phyloP scores from a whole-genome alignment of 2,113 vertebrate genomes.

The Crotalus horridus region DNA sequence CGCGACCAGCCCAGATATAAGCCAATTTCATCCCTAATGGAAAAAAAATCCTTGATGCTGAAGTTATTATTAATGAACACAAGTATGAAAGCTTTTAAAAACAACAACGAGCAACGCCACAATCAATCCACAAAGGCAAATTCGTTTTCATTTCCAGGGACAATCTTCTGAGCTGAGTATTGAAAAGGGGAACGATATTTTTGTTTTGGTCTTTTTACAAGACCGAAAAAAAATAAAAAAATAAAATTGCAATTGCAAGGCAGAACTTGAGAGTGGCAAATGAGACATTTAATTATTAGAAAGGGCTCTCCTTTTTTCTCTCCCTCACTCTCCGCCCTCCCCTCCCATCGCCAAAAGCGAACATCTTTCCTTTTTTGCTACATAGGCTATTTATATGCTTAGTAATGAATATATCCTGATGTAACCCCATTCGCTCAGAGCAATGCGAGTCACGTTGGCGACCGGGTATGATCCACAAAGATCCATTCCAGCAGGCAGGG shows the following conservation, averaged over 20 bases:
- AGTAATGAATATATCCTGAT: not conserved
- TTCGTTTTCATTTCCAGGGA: not conserved
- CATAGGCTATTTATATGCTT: not conserved
- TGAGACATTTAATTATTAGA: not conserved
- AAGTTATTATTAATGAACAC: not conserved
- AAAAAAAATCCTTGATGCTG: not conserved
- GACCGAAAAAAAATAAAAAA: not conserved
- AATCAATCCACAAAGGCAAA: not conserved
- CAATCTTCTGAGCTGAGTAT: not conserved
- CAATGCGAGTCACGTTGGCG: not conserved
- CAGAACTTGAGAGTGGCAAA: not conserved
- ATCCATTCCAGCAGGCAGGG: not conserved
- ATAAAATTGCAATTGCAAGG: not conserved
- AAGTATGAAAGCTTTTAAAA: not conserved
- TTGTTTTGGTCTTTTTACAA: not conserved
- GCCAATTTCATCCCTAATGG: not conserved
- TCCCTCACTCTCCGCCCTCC: fast-evolving
- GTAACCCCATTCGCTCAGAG: not conserved
- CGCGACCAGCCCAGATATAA: not conserved
- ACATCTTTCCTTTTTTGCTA: not conserved
- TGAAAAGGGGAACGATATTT: not conserved
- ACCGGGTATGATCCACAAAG: not conserved
- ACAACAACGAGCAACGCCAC: not conserved
- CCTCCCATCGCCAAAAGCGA: not conserved
- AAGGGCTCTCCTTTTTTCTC: not conserved